Evolutionary conservation across 2,113 vertebrate species (phyloP).

Genomic region (Pristiophorus japonicus): DNA sequence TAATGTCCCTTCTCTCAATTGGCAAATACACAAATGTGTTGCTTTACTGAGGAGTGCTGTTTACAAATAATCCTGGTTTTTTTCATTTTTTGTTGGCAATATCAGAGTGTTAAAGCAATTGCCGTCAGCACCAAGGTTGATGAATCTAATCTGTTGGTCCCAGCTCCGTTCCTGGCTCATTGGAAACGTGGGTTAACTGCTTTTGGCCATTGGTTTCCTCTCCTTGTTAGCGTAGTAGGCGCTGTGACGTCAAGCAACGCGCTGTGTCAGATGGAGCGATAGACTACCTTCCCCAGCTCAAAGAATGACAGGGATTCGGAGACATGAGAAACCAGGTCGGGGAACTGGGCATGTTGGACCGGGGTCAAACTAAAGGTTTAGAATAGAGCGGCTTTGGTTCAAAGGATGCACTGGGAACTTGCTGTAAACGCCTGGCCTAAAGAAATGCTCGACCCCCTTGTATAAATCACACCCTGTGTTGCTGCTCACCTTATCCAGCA

Average conservation of each 20-base stretch:
- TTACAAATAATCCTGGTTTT: not conserved
- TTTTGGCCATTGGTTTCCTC: not conserved
- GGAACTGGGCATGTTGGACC: not conserved
- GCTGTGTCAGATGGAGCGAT: not conserved
- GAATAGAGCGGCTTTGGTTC: not conserved
- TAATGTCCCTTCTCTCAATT: slow-evolving; percentile 17
- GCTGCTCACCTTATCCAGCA: too few relatives aligned
- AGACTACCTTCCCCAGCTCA: not conserved
- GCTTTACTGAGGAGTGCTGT: not conserved
- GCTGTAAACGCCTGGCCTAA: not conserved
- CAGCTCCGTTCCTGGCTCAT: not conserved
- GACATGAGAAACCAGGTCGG: not conserved
- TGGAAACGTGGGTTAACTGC: not conserved
- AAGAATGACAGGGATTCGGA: not conserved
- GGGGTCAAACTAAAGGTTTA: not conserved
- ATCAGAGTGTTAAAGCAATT: slow-evolving; percentile 9
- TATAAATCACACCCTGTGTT: too few relatives aligned
- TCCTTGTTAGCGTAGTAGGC: not conserved
- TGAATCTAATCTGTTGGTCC: not conserved
- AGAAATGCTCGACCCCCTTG: not conserved
- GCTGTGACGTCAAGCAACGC: not conserved
- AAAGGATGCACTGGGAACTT: not conserved
- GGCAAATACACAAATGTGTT: slow-evolving; percentile 19
- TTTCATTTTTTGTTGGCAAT: not conserved
- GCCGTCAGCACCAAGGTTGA: not conserved